These are phyloP conservation scores for Gnathonemus echidnorhynchus DNA, from an alignment of 2,113 vertebrate species.

Conservation along the genomic window DNA sequence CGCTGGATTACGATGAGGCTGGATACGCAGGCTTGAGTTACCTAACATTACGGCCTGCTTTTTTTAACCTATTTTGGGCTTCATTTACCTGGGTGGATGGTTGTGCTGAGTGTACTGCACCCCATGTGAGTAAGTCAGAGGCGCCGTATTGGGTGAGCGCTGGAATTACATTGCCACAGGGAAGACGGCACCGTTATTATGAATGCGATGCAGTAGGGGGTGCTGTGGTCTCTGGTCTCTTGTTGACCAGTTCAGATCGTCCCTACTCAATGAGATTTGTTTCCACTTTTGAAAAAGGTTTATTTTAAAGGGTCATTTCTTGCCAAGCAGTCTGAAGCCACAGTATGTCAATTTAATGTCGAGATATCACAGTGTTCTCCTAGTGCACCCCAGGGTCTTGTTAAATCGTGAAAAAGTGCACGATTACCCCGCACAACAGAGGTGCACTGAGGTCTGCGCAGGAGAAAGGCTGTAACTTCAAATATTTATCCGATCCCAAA, in stretches of 20 bases:
- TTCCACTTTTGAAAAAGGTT: neutral
- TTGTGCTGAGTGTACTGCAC: slow-evolving; percentile 1
- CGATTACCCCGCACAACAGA: neutral
- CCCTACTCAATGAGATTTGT: neutral
- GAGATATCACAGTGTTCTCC: neutral
- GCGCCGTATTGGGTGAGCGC: neutral
- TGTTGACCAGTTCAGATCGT: neutral
- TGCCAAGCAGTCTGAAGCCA: neutral
- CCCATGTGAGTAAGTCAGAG: neutral
- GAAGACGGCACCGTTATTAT: neutral
- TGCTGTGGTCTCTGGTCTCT: neutral
- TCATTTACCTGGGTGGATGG: neutral
- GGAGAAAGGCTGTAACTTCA: neutral
- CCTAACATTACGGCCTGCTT: neutral
- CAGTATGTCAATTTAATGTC: neutral
- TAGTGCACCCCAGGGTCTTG: neutral
- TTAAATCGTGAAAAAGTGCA: neutral
- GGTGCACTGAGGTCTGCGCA: neutral
- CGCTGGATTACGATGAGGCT: slow-evolving; percentile 10
- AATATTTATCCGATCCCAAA: neutral
- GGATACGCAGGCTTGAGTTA: neutral
- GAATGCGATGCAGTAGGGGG: neutral
- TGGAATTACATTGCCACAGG: neutral
- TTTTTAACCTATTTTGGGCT: neutral
- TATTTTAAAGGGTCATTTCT: neutral